Evolutionary conservation across 2,797 vertebrate genomes (phyloP).

Genomic region (Apogon hyalosoma): DNA sequence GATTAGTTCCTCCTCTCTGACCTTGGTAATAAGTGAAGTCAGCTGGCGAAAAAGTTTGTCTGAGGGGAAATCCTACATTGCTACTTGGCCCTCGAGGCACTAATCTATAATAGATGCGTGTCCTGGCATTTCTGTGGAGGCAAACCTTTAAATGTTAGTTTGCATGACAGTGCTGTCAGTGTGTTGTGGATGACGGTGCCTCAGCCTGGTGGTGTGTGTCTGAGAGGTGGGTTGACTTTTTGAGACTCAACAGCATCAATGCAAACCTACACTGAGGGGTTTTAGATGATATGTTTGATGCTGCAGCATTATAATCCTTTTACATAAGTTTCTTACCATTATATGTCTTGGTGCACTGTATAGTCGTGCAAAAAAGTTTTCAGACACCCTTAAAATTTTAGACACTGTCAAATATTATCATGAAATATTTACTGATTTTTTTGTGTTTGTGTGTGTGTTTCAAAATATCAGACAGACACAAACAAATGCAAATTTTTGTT

Average conservation of each 20-base stretch:
- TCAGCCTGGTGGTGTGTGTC: slow-evolving; percentile 18
- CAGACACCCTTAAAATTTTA: too few relatives aligned
- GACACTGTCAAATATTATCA: too few relatives aligned
- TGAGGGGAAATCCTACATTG: slow-evolving; percentile 8
- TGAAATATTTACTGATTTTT: too few relatives aligned
- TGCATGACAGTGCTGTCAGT: slow-evolving; percentile 31
- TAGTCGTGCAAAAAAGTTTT: too few relatives aligned
- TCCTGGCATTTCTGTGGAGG: slow-evolving; percentile 28
- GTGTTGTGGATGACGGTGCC: slow-evolving; percentile 10
- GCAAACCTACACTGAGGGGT: slow-evolving; percentile 3
- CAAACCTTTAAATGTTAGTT: slow-evolving; percentile 28
- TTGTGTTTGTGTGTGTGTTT: too few relatives aligned
- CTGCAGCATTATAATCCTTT: not conserved
- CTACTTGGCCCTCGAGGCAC: not conserved
- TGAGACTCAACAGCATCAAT: slow-evolving; percentile 1
- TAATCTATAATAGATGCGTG: slow-evolving; percentile 37
- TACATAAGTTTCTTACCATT: too few relatives aligned
- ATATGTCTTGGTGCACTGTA: too few relatives aligned
- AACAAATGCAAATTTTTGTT: too few relatives aligned
- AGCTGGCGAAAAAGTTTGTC: slow-evolving; percentile 1
- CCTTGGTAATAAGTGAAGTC: slow-evolving; percentile 5
- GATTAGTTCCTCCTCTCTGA: slow-evolving; percentile 13
- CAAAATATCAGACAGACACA: too few relatives aligned
- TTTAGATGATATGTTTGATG: not conserved
- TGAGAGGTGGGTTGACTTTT: slow-evolving; percentile 1